These are phyloP conservation scores for Larimichthys polyactis DNA, from an alignment of 2,113 vertebrate genomes.

Conservation along the genomic window DNA sequence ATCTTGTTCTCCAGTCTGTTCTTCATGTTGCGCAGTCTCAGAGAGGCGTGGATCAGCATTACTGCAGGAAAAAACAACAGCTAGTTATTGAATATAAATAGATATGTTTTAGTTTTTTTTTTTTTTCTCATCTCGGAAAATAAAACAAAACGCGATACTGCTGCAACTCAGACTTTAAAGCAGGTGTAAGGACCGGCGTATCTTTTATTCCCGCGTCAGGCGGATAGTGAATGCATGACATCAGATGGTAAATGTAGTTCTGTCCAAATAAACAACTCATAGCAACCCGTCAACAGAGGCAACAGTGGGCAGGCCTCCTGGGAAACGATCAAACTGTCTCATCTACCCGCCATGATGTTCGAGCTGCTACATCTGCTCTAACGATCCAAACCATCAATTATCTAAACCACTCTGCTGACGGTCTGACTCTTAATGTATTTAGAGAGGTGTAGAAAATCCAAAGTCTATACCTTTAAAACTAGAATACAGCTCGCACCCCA, in stretches of 20 bases:
- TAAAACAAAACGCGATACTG: constrained; percentile 33
- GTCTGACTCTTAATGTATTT: constrained; percentile 22
- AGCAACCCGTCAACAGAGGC: constrained; percentile 75
- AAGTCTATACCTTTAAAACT: neutral
- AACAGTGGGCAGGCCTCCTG: constrained; percentile 45
- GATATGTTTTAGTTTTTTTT: neutral
- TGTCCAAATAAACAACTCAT: constrained; percentile 66
- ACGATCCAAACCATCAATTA: constrained; percentile 52
- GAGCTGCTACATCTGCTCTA: constrained; percentile 43
- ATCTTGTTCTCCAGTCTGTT: constrained; percentile 98
- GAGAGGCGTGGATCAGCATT: constrained; percentile 93
- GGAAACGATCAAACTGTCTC: constrained; percentile 48
- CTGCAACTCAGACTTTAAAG: constrained; percentile 10
- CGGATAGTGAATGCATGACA: constrained; percentile 68
- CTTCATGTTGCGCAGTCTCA: constrained; percentile 95
- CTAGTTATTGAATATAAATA: neutral
- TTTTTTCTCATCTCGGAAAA: constrained; percentile 3
- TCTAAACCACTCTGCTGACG: constrained; percentile 26
- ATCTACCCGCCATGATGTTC: constrained; percentile 28
- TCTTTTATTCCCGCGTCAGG: constrained; percentile 61
- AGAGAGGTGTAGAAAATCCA: neutral
- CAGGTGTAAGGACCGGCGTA: constrained; percentile 11
- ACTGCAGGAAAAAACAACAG: constrained; percentile 78
- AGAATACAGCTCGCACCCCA: neutral
- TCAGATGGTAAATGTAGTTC: constrained; percentile 70